Evolutionary conservation across 2,113 vertebrate species (phyloP).

Genomic region (Ranitomeya imitator): DNA sequence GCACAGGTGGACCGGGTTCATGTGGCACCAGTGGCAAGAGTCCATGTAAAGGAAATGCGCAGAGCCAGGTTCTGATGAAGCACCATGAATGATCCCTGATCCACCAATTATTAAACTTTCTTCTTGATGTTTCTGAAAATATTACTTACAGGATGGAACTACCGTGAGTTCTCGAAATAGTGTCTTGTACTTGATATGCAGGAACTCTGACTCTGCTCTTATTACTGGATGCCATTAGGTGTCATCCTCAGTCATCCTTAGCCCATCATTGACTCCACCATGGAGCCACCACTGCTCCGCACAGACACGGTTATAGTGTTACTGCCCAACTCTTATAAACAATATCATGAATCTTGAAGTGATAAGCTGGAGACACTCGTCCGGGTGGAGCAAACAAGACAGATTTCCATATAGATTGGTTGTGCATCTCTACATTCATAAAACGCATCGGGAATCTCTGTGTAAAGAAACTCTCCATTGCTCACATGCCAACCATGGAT

Average conservation of each 20-base stretch:
- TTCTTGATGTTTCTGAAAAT: not conserved
- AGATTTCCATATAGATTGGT: slow-evolving; percentile 27
- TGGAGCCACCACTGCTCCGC: not conserved
- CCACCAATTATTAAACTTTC: not conserved
- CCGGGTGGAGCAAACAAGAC: not conserved
- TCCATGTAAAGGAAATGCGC: no score
- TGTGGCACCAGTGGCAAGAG: no score
- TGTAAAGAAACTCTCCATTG: not conserved
- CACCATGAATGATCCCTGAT: not conserved
- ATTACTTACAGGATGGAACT: not conserved
- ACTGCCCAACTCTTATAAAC: not conserved
- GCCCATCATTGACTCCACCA: not conserved
- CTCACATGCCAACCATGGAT: not conserved
- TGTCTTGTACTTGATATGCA: not conserved
- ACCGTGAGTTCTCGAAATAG: not conserved
- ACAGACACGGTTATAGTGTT: not conserved
- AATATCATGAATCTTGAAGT: not conserved
- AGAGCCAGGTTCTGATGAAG: not conserved
- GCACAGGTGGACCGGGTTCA: no score
- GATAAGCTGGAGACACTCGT: not conserved
- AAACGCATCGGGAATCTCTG: not conserved
- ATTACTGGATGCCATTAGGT: not conserved
- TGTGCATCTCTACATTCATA: slow-evolving; percentile 4
- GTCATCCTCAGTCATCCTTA: not conserved
- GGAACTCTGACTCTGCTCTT: not conserved